Base-by-base conservation (phyloP, 2,888 invertebrate genomes). In the Copidosoma aretas region DNA sequence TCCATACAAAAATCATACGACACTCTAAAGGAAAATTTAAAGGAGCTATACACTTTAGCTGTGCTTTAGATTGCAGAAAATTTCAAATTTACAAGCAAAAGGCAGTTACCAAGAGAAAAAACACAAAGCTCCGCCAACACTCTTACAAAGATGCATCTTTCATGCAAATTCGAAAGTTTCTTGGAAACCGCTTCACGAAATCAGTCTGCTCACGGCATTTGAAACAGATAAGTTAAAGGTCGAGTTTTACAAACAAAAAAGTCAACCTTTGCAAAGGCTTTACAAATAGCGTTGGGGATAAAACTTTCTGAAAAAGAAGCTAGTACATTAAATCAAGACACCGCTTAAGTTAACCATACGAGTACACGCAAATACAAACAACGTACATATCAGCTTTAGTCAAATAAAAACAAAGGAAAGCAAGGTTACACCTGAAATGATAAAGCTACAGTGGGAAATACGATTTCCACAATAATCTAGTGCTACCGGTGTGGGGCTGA, bases 1-100 rank as follows among this genome's bases (percentile, higher is more conserved):
- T n/a, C n/a, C n/a, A n/a, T n/a, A n/a, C n/a, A 21, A n/a, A 54
- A 54, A 54, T 22, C 54, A 3, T 54, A 54, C 54, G 54, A 5
- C 8, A 24, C 12, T 22, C 24, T 54, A 8, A 24, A 14, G 15
- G 22, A 10, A 10, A 54, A 54, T 8, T 25, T 54, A 17, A 54
- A 54, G 10, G 22, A 24, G 8, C 17, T 54, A 15, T 25, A 54
- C 12, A 24, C 54, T 8, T 24, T 24, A 10, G 22, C 24, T 5
- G 24, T 24, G 8, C 17, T 54, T 8, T 21, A 54, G 24, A 54
- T 54, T 54, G 22, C 54, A 8, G 54, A 54, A 25, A 24, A 25
- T 25, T 54, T 41, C 43, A 58, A 58, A 43, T 58, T 58, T 21
- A 58, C 39, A 21, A 32, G 41, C 21, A 5, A 21, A 14, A 41